A percentile compares a stretch with the other conserved stretches of the same genome.
Conservation (phyloP, 2,797 vertebrate species). For the Scleropages formosus region DNA sequence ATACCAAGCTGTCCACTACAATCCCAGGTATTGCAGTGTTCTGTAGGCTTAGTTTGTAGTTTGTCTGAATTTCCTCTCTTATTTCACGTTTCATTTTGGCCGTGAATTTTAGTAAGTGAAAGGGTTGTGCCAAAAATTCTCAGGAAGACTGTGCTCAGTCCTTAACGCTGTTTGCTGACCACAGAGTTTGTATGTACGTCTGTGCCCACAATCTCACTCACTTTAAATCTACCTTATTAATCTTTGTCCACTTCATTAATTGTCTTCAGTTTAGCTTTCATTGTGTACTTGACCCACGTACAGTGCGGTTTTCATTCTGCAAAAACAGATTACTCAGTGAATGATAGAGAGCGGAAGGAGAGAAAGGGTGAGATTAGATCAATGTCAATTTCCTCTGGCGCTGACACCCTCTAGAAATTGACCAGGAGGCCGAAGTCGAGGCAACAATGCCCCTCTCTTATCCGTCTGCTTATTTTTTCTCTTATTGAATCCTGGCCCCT, state of each 20-base stretch:
- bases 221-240: background rate
- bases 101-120: background rate
- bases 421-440: slow-evolving; percentile 25
- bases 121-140: background rate
- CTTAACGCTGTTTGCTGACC: too few species aligned
- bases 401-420: slow-evolving; percentile 39
- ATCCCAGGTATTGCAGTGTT: too few species aligned
- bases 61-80: too few species aligned
- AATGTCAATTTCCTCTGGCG: slow-evolving; percentile 16
- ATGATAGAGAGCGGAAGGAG: background rate
- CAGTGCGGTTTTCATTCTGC: slow-evolving; percentile 33
- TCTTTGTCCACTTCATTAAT: background rate
- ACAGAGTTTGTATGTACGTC: background rate
- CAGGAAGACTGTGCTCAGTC: background rate
- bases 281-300: background rate
- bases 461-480: slow-evolving; percentile 23
- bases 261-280: background rate
- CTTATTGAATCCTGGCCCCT: slow-evolving; percentile 26
- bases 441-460: slow-evolving; percentile 6
- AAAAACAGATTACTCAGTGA: slow-evolving; percentile 20
- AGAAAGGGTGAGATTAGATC: slow-evolving; percentile 30
- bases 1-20: too few species aligned
- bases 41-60: too few species aligned
- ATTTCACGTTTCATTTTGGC: slow-evolving; percentile 6
- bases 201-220: background rate